These are phyloP conservation scores for Vanessa tameamea DNA, from an alignment of 1,140 invertebrate species.

Conservation along the genomic window DNA sequence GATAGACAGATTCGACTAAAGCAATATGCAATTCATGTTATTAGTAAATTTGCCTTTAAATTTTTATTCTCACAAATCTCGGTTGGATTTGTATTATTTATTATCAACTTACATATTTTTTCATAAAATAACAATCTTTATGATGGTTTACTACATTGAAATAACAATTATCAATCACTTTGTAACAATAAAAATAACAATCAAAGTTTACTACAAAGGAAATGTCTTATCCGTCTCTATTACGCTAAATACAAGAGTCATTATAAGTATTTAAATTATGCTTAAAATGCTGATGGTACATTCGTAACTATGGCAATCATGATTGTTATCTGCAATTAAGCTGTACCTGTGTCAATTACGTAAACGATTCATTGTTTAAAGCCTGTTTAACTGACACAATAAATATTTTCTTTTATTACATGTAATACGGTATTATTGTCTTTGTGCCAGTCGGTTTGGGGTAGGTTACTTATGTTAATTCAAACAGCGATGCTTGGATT, in stretches of 20 bases:
- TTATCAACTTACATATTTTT: too few relatives aligned
- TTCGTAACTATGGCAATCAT: conserved; percentile 22
- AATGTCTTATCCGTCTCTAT: conserved; percentile 12
- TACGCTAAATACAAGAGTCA: conserved; percentile 11
- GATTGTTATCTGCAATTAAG: conserved; percentile 14
- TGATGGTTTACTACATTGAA: not conserved
- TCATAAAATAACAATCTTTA: not conserved
- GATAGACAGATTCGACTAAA: too few relatives aligned
- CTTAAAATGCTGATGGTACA: conserved; percentile 25
- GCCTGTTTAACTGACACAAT: too few relatives aligned
- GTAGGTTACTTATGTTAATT: too few relatives aligned
- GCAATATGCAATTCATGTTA: too few relatives aligned
- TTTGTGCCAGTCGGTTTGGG: too few relatives aligned
- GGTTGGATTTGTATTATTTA: too few relatives aligned
- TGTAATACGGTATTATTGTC: too few relatives aligned
- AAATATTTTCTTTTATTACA: too few relatives aligned
- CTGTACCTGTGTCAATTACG: conserved; percentile 8
- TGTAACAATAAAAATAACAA: not conserved
- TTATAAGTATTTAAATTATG: conserved; percentile 14
- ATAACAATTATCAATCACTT: not conserved
- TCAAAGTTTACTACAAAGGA: conserved; percentile 13
- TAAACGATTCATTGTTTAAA: not conserved
- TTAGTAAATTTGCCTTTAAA: too few relatives aligned
- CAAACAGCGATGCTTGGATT: too few relatives aligned
- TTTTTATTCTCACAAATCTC: too few relatives aligned